Evolutionary conservation across 2,113 vertebrate species (phyloP), one percentile per base, ranked within the genome.

Genomic region (Hippocampus abdominalis): DNA sequence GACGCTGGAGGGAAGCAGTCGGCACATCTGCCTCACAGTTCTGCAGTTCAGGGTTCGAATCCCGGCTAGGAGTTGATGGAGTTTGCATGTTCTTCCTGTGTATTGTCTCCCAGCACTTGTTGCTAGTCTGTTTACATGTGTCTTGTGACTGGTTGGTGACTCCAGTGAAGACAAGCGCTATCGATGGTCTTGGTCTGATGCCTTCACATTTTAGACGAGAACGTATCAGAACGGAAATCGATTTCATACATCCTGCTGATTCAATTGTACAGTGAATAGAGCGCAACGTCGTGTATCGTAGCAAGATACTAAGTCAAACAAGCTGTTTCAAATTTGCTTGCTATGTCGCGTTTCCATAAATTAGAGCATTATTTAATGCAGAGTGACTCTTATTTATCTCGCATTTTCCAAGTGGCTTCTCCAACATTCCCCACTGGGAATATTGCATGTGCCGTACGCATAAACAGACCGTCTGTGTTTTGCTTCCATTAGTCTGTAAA

Each of bases 401-500:
- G 1, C 57, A 44, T 46, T 64, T 64, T 42, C 23, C 57, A 60
- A 60, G 39, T 64, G 62, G 62, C 62, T 64, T 42, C 62, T 20
- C 40, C 62, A 68, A 56, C 54, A 64, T 27, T 68, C 25, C 44
- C 53, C 25, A n/a, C 23, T 21, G 42, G 25, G 36, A 39, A 49
- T 51, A 32, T n/a, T 54, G 36, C 20, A 16, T 27, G 39, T 7
- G 15, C 10, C 1, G 5, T 40, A 49, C 27, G 44, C 46, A 39
- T 65, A 23, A 60, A 69, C 60, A 69, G 42, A 49, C 72, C 32
- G 3, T 49, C 32, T 60, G 66, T 66, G 42, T 71, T 61, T 27
- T 60, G 60, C 61, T 73, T 66, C 36, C 32, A 69, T 73, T 69
- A 61, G 68, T 68, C 54, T 62, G 66, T 69, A 36, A 44, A 53